phyloP scores from a whole-genome alignment of 1,140 invertebrate genomes.

The Zaprionus taronus region DNA sequence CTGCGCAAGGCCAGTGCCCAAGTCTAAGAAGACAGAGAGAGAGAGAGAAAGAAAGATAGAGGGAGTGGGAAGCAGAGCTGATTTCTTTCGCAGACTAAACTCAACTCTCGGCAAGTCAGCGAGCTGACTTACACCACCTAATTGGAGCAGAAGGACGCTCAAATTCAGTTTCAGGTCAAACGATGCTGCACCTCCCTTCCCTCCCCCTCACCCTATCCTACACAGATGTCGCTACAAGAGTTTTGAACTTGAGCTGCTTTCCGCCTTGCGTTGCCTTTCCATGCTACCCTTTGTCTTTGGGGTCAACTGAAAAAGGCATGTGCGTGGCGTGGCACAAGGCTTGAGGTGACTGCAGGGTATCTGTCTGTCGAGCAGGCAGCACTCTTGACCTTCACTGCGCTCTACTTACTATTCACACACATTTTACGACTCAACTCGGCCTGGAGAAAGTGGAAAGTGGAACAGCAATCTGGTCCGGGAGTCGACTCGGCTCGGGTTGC shows the following conservation, averaged over 20 bases:
- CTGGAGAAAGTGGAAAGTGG: constrained; percentile 4
- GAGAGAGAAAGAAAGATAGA: background rate
- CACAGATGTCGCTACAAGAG: constrained; percentile 29
- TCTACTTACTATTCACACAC: constrained; percentile 28
- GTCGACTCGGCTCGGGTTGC: constrained; percentile 25
- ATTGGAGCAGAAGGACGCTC: constrained; percentile 62
- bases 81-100: constrained; percentile 15
- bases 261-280: constrained; percentile 17
- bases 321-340: background rate
- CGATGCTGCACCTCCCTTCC: constrained; percentile 6
- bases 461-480: constrained; percentile 10
- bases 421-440: constrained; percentile 13
- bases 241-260: constrained; percentile 62
- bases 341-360: background rate
- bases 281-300: background rate
- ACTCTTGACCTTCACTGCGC: background rate
- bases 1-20: background rate
- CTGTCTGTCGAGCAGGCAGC: background rate
- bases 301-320: background rate
- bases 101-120: constrained; percentile 13
- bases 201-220: background rate
- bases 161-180: constrained; percentile 65
- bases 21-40: background rate
- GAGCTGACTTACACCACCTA: constrained; percentile 44
- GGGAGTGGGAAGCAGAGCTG: background rate